Base-by-base conservation (phyloP, 2,888 invertebrate species). In the Eupithecia tripunctaria region DNA sequence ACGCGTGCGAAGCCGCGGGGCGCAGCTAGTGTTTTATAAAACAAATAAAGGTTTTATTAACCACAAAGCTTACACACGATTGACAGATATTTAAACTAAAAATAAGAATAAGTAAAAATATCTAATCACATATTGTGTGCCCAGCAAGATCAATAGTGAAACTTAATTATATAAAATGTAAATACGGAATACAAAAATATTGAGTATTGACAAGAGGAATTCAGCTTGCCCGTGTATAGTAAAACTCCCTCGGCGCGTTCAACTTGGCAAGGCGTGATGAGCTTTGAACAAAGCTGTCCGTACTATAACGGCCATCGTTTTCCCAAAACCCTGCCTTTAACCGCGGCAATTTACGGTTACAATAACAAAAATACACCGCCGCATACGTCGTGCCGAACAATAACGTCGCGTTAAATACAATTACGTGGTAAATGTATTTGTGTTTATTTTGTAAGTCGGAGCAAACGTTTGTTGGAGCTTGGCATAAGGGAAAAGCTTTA, bases 371-470 rank as follows among this genome's bases (percentile, higher is more conserved):
- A 87, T 87, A 90, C 87, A 85, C 83, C 77, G 82, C 85, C 75
- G 71, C 88, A 87, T 89, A 88, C 86, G 84, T 87, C 84, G 78
- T 79, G 82, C 81, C 77, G 85, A 87, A 89, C 91, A 90, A 90
- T 92, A 92, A 91, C 91, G 91, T 90, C 91, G 88, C 91, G 87
- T 92, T 92, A 91, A 91, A 92, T 91, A 91, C 91, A 92, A 92
- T 92, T 92, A 92, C 91, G 85, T 82, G 84, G 85, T 85, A 87
- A 86, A 91, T 92, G 89, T 92, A 91, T 91, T 87, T 87, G 87
- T 91, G 91, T 92, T 91, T 91, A 89, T 91, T 91, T 88, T 90
- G 90, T 88, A 88, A 90, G 89, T 86, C 86, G 86, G 87, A 85
- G 89, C 84, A 78, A 86, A 87, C 83, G 88, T 87, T 87, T 87